Evolutionary conservation across 2,797 vertebrate genomes (phyloP), one percentile per base, ranked within the genome.

Genomic region (Etheostoma perlongum): DNA sequence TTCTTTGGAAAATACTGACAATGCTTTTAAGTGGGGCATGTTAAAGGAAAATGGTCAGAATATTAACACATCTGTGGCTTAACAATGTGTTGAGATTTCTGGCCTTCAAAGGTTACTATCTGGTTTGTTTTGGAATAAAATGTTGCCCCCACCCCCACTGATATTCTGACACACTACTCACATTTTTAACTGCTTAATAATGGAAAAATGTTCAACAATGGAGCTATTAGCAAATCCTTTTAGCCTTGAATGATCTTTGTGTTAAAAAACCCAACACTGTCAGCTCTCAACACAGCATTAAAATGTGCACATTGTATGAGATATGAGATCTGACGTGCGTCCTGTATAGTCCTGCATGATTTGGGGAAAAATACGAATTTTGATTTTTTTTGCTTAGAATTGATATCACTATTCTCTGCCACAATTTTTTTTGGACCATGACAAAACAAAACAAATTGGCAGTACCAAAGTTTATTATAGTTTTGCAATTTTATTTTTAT

Each of bases 111-210:
- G 47, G 23, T 58, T 21, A 71, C 48, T 57, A 68, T 80, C 44
- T 52, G 59, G 30, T 75, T 74, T 81, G 65, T 67, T 78, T 81
- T 73, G 72, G 74, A 85, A 71, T 13, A 70, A 40, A 49, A 23
- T 52, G 11, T 19, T 16, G 2, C 62, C 54, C 27, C 21, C 40
- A 40, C 25, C 36, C n/a, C 42, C n/a, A 14, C n/a, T 18, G 52
- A 71, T 68, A 69, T 47, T 65, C 62, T 69, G 40, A 83, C 81
- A 78, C 25, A 33, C 65, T 40, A 69, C 72, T 72, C 52, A 70
- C 71, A 78, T 74, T 67, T 79, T 65, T 52, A 54, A 61, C 60
- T 15, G 65, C 53, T 36, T 60, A 49, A 74, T 63, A 76, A 76
- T 69, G 55, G 72, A 67, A 78, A 70, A 65, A 27, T 15, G 67